Percentiles rank a stretch among this genome's conserved stretches.
Evolutionary conservation across 2,888 invertebrate species (phyloP).

Genomic region (Iphiclides podalirius): DNA sequence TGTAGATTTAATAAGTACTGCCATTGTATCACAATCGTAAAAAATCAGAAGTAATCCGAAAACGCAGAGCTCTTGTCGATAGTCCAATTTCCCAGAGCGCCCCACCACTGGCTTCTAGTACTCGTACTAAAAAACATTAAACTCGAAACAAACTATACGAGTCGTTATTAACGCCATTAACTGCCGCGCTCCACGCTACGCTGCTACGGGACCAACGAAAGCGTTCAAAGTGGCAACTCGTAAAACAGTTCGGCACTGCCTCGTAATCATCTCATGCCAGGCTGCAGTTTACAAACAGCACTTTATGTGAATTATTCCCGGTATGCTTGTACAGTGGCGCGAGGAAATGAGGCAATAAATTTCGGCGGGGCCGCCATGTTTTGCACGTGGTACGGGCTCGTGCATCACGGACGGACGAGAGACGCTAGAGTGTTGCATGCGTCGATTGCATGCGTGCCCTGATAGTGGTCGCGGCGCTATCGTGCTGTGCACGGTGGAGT

Average conservation of each 20-base stretch:
- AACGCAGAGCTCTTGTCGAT: too few species aligned
- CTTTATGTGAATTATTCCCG: slow-evolving; percentile 24
- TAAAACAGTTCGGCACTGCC: slow-evolving; percentile 12
- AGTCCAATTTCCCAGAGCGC: too few species aligned
- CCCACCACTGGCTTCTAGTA: too few species aligned
- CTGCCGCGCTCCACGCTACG: background rate
- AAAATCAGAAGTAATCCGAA: too few species aligned
- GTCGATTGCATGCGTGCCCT: slow-evolving; percentile 13
- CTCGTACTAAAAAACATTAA: too few species aligned
- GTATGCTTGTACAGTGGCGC: slow-evolving; percentile 17
- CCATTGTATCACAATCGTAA: too few species aligned
- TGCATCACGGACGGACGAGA: slow-evolving; percentile 2
- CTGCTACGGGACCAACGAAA: slow-evolving; percentile 13
- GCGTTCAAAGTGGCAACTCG: slow-evolving; percentile 15
- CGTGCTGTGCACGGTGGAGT: background rate
- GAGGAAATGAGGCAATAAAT: slow-evolving; percentile 23
- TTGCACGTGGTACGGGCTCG: slow-evolving; percentile 10
- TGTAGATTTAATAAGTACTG: too few species aligned
- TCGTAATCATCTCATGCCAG: slow-evolving; percentile 20
- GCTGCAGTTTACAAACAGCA: slow-evolving; percentile 24
- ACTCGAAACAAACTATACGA: too few species aligned
- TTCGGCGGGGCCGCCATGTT: slow-evolving; percentile 19
- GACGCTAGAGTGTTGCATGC: slow-evolving; percentile 11
- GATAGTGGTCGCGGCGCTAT: background rate
- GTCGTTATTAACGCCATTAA: background rate